Percentiles rank a stretch among this genome's conserved stretches.
These are phyloP conservation scores for Emmelina monodactyla DNA, from an alignment of 2,888 invertebrate genomes.

Conservation along the genomic window DNA sequence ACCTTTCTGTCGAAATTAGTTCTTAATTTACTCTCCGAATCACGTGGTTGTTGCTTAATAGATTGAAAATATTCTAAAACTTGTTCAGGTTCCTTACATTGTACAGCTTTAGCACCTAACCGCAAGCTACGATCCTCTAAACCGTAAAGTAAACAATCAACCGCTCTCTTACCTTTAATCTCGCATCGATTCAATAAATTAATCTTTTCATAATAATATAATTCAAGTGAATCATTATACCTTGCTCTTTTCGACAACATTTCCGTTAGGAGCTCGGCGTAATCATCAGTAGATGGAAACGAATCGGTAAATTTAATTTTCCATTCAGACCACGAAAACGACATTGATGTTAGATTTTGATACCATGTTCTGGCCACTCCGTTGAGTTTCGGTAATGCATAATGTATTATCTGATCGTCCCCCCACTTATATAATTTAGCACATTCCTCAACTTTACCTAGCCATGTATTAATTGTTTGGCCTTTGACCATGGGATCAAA, in stretches of 20 bases:
- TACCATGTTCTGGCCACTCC: constrained; percentile 13
- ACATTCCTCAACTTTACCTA: constrained; percentile 12
- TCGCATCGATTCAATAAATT: constrained; percentile 12
- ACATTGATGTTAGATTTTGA: constrained; percentile 10
- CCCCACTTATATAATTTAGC: constrained; percentile 10
- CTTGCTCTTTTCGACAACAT: constrained; percentile 10
- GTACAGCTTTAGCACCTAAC: constrained; percentile 11
- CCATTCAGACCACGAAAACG: constrained; percentile 12
- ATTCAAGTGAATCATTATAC: constrained; percentile 10
- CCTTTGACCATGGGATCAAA: constrained; percentile 13
- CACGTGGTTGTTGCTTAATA: constrained; percentile 7
- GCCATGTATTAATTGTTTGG: constrained; percentile 12
- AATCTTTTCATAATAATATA: constrained; percentile 10
- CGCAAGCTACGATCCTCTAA: constrained; percentile 9
- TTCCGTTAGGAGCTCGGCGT: constrained; percentile 11
- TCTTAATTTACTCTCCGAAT: neutral
- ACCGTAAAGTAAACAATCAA: constrained; percentile 10
- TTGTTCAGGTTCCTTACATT: constrained; percentile 9
- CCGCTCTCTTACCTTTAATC: constrained; percentile 10
- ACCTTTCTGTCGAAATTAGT: neutral
- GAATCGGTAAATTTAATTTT: constrained; percentile 11
- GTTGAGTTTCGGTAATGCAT: constrained; percentile 10
- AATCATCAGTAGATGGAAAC: constrained; percentile 14
- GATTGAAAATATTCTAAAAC: constrained; percentile 9
- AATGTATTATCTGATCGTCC: constrained; percentile 11